Base-by-base conservation (phyloP, 2,113 vertebrate species). In the Casuarius casuarius region DNA sequence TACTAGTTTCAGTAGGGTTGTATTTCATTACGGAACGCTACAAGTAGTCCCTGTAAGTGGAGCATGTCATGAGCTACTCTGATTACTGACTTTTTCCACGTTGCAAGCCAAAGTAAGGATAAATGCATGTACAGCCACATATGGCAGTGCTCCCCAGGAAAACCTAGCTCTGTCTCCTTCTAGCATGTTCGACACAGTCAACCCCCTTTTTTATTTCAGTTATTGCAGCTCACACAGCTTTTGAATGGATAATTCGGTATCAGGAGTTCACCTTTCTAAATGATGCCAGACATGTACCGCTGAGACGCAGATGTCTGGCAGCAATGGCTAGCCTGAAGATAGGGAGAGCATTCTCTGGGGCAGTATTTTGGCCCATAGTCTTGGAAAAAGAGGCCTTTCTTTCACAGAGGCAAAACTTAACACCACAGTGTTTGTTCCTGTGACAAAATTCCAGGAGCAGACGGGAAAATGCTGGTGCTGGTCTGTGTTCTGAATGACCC, bases 11-110 rank as follows among this genome's bases (percentile, higher is more conserved):
- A 12, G 58, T 71, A 52, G 65, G 20, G 18, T 62, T 94, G 94
- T 84, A 12, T 1, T 61, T 94, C 82, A 72, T 71, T 74, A 33
- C n/a, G 49, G 46, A 68, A 65, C 61, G 65, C 48, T 62, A 44
- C 71, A 88, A 89, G 23, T 68, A 70, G 74, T 73, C 35, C 11
- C 20, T 92, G 74, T 33, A 80, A 92, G 63, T 21, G 59, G 82
- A 79, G 46, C 70, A 40, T 9, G 26, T 88, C 42, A 72, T 26
- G 51, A 94, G 46, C 75, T 63, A 38, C 84, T 91, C 78, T n/a
- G 71, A 65, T 94, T 84, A 92, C 92, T 56, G 84, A 42, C 63
- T 87, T 94, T 97, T 97, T 97, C 94, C 95, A 88, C 19, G 1
- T 5, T n/a, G 59, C 38, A 71, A 83, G 91, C 92, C 95, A 97